These are phyloP conservation scores for Elephas maximus DNA, from an alignment of 2,113 vertebrate species.

Conservation along the genomic window DNA sequence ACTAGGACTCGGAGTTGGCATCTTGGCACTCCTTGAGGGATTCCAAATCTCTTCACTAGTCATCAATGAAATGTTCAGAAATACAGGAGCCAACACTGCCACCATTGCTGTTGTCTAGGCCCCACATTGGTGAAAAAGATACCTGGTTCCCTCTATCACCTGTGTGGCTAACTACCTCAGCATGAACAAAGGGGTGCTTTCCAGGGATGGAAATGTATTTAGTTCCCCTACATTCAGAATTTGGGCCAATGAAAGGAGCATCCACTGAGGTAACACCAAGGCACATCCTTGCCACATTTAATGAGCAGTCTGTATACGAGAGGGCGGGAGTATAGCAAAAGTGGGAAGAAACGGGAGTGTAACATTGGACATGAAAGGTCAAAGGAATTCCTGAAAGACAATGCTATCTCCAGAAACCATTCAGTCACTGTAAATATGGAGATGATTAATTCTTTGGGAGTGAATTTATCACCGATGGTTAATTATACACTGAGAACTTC, in stretches of 20 bases:
- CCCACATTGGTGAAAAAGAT: background rate
- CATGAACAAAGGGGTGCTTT: background rate
- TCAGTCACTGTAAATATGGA: background rate
- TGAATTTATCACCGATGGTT: background rate
- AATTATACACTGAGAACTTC: background rate
- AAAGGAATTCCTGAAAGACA: constrained; percentile 21
- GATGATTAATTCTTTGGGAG: background rate
- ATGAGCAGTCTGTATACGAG: background rate
- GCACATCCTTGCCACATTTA: background rate
- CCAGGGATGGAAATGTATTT: background rate
- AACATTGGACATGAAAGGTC: background rate
- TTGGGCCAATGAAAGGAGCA: background rate
- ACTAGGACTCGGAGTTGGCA: background rate
- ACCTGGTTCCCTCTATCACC: background rate
- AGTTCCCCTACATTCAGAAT: background rate
- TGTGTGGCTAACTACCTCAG: background rate
- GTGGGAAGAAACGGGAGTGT: background rate
- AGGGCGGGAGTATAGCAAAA: rapidly evolving
- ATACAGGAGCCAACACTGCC: background rate
- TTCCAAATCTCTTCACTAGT: background rate
- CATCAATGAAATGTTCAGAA: background rate
- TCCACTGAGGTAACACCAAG: background rate
- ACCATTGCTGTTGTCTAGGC: background rate
- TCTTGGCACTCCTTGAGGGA: background rate
- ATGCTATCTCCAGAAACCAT: background rate